phyloP scores from a whole-genome alignment of 2,888 invertebrate species.

The Eilema depressum region DNA sequence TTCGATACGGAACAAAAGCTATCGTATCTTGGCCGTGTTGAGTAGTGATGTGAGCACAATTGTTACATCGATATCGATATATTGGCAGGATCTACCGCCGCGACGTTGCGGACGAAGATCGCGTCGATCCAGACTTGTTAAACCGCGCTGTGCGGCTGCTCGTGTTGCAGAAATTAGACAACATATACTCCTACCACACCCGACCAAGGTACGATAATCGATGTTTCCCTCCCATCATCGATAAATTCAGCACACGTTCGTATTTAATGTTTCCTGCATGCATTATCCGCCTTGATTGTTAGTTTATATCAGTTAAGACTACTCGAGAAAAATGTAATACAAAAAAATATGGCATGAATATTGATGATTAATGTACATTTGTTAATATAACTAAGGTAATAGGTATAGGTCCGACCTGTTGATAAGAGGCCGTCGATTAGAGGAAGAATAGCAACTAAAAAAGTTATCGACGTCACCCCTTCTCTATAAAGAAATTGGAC shows the following conservation, averaged over 20 bases:
- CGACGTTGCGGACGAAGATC: slow-evolving; percentile 76
- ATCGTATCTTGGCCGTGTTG: slow-evolving; percentile 77
- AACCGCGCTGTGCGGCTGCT: slow-evolving; percentile 86
- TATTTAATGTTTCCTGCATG: slow-evolving; percentile 64
- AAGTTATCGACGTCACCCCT: no score
- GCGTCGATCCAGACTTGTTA: slow-evolving; percentile 83
- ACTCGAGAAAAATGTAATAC: not conserved
- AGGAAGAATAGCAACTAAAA: not conserved
- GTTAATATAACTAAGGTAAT: not conserved
- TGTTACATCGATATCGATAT: slow-evolving; percentile 79
- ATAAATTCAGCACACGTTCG: slow-evolving; percentile 59
- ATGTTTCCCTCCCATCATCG: slow-evolving; percentile 68
- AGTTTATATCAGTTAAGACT: slow-evolving; percentile 21
- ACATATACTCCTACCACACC: slow-evolving; percentile 87
- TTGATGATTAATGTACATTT: not conserved
- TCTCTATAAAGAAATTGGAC: no score
- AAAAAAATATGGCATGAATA: not conserved
- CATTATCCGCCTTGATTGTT: slow-evolving; percentile 45
- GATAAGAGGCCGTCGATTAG: not conserved
- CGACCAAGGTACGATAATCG: slow-evolving; percentile 87
- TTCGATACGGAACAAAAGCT: slow-evolving; percentile 39
- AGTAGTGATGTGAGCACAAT: slow-evolving; percentile 67
- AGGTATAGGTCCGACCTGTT: not conserved
- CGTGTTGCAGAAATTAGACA: slow-evolving; percentile 86
- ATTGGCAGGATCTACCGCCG: slow-evolving; percentile 86